Percentiles rank a stretch among this genome's conserved stretches.
phyloP scores from a whole-genome alignment of 1,140 invertebrate species.

The Agrypnia vestita region DNA sequence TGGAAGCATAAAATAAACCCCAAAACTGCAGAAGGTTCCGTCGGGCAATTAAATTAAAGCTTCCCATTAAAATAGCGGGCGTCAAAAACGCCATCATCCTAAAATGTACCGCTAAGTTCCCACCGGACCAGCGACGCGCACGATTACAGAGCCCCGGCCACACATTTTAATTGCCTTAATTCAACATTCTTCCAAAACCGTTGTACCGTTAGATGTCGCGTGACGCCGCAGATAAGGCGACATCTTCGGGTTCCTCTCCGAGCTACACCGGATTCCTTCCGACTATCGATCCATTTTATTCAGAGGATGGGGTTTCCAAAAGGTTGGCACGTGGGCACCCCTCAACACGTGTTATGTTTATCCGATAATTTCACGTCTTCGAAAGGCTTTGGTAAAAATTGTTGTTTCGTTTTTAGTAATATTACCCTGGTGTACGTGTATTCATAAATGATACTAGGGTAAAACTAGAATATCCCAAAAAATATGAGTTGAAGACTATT shows the following conservation, averaged over 20 bases:
- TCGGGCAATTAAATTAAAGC: not conserved
- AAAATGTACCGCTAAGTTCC: slow-evolving; percentile 20
- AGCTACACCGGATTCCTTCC: not conserved
- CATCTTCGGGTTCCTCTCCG: not conserved
- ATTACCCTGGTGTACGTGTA: too few species aligned
- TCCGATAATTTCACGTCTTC: too few species aligned
- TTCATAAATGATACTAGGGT: too few species aligned
- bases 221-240: slow-evolving; percentile 26
- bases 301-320: too few species aligned
- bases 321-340: too few species aligned
- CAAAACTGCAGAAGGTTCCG: not conserved
- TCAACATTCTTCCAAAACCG: slow-evolving; percentile 25
- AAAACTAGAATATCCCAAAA: too few species aligned
- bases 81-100: slow-evolving; percentile 16
- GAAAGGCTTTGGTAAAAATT: too few species aligned
- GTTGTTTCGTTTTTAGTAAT: too few species aligned
- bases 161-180: slow-evolving; percentile 36
- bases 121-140: slow-evolving; percentile 8
- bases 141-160: slow-evolving; percentile 7
- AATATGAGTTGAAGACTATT: too few species aligned
- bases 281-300: not conserved
- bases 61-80: slow-evolving; percentile 27
- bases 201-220: slow-evolving; percentile 29
- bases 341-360: too few species aligned
- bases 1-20: slow-evolving; percentile 6